These are phyloP conservation scores for Aldabrachelys gigantea DNA, from an alignment of 2,113 vertebrate genomes.

Conservation along the genomic window DNA sequence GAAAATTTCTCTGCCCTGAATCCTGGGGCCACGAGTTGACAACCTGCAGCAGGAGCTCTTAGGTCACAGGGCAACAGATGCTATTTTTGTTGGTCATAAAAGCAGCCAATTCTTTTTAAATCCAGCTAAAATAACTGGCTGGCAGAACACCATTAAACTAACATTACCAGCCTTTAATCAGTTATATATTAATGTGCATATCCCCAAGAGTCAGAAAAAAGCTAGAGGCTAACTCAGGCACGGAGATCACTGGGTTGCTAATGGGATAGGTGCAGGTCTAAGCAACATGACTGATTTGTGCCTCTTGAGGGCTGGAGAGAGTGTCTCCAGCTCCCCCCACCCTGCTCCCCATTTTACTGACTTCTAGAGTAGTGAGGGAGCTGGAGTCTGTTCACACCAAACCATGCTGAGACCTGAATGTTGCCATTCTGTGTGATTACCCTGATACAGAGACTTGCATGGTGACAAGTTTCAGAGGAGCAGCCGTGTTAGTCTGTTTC, in stretches of 20 bases:
- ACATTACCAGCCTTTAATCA: background rate
- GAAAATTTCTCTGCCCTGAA: background rate
- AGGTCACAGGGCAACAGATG: too few species aligned
- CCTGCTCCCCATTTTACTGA: background rate
- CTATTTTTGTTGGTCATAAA: background rate
- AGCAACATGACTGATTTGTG: background rate
- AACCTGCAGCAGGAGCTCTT: background rate
- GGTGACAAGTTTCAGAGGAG: too few species aligned
- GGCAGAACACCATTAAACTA: background rate
- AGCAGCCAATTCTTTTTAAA: background rate
- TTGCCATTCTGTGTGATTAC: background rate
- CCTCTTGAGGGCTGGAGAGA: background rate
- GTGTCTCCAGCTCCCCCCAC: background rate
- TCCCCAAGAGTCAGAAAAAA: background rate
- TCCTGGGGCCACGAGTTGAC: background rate
- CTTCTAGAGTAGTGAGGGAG: background rate
- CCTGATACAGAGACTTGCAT: background rate
- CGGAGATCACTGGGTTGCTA: background rate
- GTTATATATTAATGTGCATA: background rate
- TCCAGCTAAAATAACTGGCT: background rate
- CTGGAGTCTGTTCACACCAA: background rate
- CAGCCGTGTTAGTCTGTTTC: too few species aligned
- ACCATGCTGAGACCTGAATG: background rate
- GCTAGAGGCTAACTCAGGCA: background rate
- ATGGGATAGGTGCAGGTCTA: background rate